Base-by-base conservation (phyloP, 2,888 invertebrate species). In the Hecatera dysodea region DNA sequence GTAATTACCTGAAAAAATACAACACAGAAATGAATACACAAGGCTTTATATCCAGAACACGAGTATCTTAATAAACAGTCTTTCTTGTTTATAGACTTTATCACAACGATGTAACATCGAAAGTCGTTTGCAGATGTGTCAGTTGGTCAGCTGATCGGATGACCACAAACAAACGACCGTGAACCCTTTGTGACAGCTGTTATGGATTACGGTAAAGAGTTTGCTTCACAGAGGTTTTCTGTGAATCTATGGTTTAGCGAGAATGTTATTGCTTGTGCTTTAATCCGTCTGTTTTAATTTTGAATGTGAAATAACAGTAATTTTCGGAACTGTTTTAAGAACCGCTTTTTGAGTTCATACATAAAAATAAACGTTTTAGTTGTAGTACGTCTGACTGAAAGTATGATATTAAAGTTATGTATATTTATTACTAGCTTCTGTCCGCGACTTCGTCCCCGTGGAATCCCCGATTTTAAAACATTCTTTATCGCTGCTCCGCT, bases 61-160 rank as follows among this genome's bases (percentile, higher is more conserved):
- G 1, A 12, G 17, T 55, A 22, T 39, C 12, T 8, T 22, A 11
- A 56, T 57, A 17, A 61, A 24, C 9, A 39, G 24, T 27, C 0
- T 33, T 42, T 33, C 33, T 33, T 33, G 33, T 8, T 27, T 63
- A 42, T 52, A 36, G n/a, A 52, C 24, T 63, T 48, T 75, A 78
- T 57, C 5, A 9, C 11, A 29, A 48, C 24, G 46, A 4, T 0
- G 22, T 81, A 85, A 68, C 74, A 73, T 46, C 63, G 64, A 75
- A 67, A 78, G 68, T 78, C 61, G 77, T 78, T 79, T 82, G 70
- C 39, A 66, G 56, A 67, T 56, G 52, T 55, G 62, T 65, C 81
- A 78, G 82, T 75, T 75, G 72, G 86, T 88, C 89, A 90, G 88
- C 90, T 90, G 90, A 86, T 83, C 78, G 78, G 75, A 80, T 86